phyloP scores from a whole-genome alignment of 2,113 vertebrate species.

The Lagenorhynchus albirostris region DNA sequence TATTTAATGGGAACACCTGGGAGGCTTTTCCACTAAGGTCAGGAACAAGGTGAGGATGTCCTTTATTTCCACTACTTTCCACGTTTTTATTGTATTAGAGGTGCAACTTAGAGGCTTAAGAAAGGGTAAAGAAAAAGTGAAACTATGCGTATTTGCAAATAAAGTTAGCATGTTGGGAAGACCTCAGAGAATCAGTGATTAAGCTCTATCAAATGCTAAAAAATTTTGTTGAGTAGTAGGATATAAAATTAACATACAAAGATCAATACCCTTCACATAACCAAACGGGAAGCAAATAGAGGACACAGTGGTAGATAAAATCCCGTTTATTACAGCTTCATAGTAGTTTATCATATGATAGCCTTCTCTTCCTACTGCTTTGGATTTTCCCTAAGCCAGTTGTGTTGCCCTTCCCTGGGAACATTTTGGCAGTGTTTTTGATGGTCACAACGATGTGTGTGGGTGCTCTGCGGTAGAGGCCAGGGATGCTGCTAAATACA shows the following conservation, averaged over 20 bases:
- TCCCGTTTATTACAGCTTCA: neutral
- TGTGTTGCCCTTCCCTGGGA: neutral
- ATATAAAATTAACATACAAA: neutral
- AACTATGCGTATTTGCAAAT: neutral
- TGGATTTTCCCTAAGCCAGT: neutral
- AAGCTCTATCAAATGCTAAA: neutral
- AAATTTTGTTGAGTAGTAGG: neutral
- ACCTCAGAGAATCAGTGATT: neutral
- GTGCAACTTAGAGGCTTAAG: neutral
- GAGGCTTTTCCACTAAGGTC: neutral
- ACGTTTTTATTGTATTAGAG: neutral
- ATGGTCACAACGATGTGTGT: accelerated
- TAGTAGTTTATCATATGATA: neutral
- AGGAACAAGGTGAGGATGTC: neutral
- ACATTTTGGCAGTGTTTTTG: neutral
- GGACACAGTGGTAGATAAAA: neutral
- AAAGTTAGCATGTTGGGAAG: neutral
- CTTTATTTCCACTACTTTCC: neutral
- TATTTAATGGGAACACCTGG: neutral
- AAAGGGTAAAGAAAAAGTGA: neutral
- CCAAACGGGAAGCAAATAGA: neutral
- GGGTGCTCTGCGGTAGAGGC: neutral
- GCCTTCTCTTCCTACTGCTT: neutral
- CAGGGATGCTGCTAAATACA: neutral
- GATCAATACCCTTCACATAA: neutral